phyloP scores from a whole-genome alignment of 2,797 vertebrate species.

The Bradypodion ventrale region DNA sequence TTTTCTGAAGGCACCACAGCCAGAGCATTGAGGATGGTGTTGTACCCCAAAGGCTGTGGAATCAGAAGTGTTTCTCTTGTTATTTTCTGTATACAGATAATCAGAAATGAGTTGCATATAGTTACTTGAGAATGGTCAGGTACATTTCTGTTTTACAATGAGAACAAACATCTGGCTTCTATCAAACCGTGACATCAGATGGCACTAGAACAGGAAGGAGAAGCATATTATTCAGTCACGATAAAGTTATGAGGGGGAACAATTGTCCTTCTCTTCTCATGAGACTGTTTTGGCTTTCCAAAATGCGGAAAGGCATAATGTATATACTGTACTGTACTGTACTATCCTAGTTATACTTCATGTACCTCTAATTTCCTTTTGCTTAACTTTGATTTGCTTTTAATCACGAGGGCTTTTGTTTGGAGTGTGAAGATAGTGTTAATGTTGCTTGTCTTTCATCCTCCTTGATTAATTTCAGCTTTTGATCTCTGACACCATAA shows the following conservation, averaged over 20 bases:
- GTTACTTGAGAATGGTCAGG: background rate
- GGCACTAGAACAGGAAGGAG: conserved; percentile 7
- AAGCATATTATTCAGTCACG: background rate
- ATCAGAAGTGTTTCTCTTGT: background rate
- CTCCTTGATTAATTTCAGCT: background rate
- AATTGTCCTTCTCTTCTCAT: background rate
- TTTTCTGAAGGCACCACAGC: no score
- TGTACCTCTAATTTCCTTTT: background rate
- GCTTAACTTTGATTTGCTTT: background rate
- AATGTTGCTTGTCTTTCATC: background rate
- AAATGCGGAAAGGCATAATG: background rate
- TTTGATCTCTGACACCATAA: background rate
- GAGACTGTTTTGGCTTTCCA: background rate
- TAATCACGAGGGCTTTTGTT: background rate
- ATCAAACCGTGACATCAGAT: background rate
- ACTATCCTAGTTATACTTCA: background rate
- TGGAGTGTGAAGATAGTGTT: background rate
- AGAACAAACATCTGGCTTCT: background rate
- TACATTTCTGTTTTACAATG: background rate
- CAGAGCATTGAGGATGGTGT: background rate
- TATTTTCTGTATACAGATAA: conserved; percentile 1
- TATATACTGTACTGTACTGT: no score
- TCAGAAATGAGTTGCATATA: background rate
- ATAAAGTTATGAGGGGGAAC: background rate
- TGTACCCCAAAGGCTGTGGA: background rate